Conservation (phyloP, 2,113 vertebrate genomes). For the Pungitius pungitius region DNA sequence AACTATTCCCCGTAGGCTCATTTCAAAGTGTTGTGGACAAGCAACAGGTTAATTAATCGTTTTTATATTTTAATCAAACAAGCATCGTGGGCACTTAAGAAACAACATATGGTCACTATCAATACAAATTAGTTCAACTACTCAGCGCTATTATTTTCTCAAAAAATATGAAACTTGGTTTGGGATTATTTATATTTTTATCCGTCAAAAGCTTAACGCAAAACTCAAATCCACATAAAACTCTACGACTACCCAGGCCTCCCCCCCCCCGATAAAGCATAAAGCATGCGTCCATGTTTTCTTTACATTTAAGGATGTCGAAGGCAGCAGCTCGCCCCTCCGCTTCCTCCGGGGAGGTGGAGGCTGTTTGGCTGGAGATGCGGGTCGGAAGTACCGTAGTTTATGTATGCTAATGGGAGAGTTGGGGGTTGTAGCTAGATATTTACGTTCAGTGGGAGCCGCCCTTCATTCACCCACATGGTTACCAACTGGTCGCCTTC, state of each 20-base stretch:
- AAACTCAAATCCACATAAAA: slow-evolving; percentile 21
- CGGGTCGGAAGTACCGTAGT: slow-evolving; percentile 90
- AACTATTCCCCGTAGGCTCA: not conserved
- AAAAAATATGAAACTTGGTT: not conserved
- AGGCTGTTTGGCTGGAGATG: slow-evolving; percentile 61
- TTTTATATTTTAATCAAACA: not conserved
- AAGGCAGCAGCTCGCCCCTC: slow-evolving; percentile 21
- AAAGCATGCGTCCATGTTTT: not conserved
- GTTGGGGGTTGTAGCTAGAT: slow-evolving; percentile 93
- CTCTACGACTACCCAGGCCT: not conserved
- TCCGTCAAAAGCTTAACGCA: not conserved
- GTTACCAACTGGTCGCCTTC: slow-evolving; percentile 86
- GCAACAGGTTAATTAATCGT: slow-evolving; percentile 65
- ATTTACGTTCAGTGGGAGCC: slow-evolving; percentile 98
- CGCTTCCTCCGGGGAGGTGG: slow-evolving; percentile 67
- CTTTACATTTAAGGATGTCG: slow-evolving; percentile 4
- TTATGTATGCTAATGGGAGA: slow-evolving; percentile 94
- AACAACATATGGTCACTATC: not conserved
- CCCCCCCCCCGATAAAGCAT: not conserved
- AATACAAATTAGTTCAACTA: not conserved
- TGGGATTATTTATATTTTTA: not conserved
- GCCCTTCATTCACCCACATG: slow-evolving; percentile 99
- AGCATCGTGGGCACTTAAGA: not conserved
- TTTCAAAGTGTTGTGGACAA: slow-evolving; percentile 24
- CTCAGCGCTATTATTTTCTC: not conserved